Base-by-base conservation (phyloP, 2,797 vertebrate species). In the Menidia menidia region DNA sequence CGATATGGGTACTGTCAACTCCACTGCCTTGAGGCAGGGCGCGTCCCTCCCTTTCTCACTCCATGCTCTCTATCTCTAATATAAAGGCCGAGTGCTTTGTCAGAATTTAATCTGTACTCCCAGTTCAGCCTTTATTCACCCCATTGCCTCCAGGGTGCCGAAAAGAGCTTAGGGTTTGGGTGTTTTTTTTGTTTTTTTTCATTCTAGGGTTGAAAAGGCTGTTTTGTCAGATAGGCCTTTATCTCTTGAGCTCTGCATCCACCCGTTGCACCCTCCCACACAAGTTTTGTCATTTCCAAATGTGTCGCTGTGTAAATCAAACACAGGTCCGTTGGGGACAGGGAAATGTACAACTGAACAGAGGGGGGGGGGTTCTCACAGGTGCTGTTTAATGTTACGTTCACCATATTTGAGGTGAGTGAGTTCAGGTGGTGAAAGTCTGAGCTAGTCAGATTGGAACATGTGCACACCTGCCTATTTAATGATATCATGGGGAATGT, bases 1-100 rank as follows among this genome's bases (percentile, higher is more conserved):
- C 86, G 88, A 94, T 90, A 87, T 70, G 68, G 78, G 69, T 71
- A 75, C 75, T 84, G 87, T 84, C 79, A 83, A 72, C 82, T 78
- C 81, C 82, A 84, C 68, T 81, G 92, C 94, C 86, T 33, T 66
- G 78, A 92, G 93, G 87, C 82, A 91, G 92, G 92, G 93, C 52
- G 91, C 73, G 84, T 86, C 92, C 81, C 68, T 73, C 57, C 76
- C 61, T 72, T 73, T 71, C 70, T 67, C 44, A 64, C 69, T 60
- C n/a, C 39, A 45, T 57, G 81, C 60, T 81, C 61, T 75, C 14
- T 78, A 63, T 72, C 44, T 59, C 35, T 39, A 39, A 39, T 53
- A 68, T 75, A 50, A 83, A 78, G 75, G 43, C 59, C 44, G 51
- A 48, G 61, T 64, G 70, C 56, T 83, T 82, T 83, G 85, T 88